Evolutionary conservation across 1,140 invertebrate genomes (phyloP), one percentile per base, ranked within the genome.

Genomic region (Anastrepha ludens): DNA sequence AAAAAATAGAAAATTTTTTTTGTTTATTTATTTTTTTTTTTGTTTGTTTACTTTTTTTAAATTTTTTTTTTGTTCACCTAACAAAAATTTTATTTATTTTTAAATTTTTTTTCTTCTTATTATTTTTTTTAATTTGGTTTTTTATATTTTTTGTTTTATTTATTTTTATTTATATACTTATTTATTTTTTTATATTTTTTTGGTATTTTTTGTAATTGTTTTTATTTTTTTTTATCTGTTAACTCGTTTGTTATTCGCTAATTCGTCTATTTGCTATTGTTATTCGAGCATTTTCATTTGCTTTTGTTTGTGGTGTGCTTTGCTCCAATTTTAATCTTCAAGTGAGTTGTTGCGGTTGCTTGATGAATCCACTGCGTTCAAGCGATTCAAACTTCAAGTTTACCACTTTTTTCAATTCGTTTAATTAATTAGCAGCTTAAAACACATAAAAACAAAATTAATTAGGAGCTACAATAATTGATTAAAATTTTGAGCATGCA

Each of bases 371-470:
- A n/a, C 41, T 50, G n/a, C 15, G 3, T 50, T 50, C 50, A 50
- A 17, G 50, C 41, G n/a, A 50, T 55, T 15, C 15, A 7, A 81
- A 1, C n/a, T 55, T 15, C 15, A 7, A 81, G 7, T 15, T 67
- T 41, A 67, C 3, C 17, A 9, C 11, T 8, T 3, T 67, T 39
- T 67, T 67, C n/a, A 8, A 29, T 67, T 5, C 29, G 29, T 29
- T 29, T 5, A 67, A 67, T 67, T 67, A 67, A 67, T 67, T 67
- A 67, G 64, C 29, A n/a, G 64, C 11, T 67, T 67, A 67, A 39
- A 67, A 39, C 4, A 20, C 20, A 67, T 67, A 67, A 29, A 7
- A 67, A 62, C 11, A n/a, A n/a, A n/a, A n/a, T n/a, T n/a, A n/a
- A n/a, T n/a, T n/a, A n/a, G n/a, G n/a, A n/a, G n/a, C n/a, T n/a